Conservation (phyloP, 2,113 vertebrate genomes). For the Rhipidura dahli region DNA sequence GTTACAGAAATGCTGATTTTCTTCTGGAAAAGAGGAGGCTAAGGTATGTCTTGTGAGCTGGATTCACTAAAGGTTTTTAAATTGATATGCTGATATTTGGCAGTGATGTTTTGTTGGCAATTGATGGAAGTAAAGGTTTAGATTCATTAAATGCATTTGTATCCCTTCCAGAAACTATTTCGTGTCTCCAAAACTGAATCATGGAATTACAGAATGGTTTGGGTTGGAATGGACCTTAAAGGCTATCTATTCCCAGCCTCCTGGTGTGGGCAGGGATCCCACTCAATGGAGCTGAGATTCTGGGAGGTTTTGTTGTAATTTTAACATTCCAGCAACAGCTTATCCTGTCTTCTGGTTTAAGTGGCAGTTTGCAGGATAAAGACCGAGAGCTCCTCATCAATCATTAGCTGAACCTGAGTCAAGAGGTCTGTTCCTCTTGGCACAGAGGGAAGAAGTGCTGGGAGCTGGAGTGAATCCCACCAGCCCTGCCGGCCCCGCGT, state of each 20-base stretch:
- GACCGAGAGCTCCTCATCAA: background rate
- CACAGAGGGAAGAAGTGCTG: background rate
- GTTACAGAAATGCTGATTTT: background rate
- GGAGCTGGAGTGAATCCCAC: background rate
- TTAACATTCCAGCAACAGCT: rapidly evolving
- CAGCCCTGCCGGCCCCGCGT: rapidly evolving
- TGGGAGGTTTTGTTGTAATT: background rate
- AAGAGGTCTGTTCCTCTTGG: background rate
- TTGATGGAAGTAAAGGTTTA: background rate
- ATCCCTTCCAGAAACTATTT: background rate
- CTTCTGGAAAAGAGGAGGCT: background rate
- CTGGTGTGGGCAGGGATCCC: background rate
- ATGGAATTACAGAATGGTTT: background rate
- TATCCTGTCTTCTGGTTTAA: background rate
- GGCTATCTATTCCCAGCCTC: background rate
- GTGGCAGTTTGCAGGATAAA: background rate
- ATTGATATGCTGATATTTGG: background rate
- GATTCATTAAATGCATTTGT: background rate
- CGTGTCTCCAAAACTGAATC: background rate
- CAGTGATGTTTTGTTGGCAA: background rate
- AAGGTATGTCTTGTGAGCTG: background rate
- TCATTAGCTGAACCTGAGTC: background rate
- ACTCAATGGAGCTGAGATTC: too few species aligned
- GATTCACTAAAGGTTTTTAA: background rate
- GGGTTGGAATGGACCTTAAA: background rate